Percentiles rank a stretch among this genome's conserved stretches.
Evolutionary conservation across 1,140 invertebrate genomes (phyloP).

Genomic region (Apis dorsata): DNA sequence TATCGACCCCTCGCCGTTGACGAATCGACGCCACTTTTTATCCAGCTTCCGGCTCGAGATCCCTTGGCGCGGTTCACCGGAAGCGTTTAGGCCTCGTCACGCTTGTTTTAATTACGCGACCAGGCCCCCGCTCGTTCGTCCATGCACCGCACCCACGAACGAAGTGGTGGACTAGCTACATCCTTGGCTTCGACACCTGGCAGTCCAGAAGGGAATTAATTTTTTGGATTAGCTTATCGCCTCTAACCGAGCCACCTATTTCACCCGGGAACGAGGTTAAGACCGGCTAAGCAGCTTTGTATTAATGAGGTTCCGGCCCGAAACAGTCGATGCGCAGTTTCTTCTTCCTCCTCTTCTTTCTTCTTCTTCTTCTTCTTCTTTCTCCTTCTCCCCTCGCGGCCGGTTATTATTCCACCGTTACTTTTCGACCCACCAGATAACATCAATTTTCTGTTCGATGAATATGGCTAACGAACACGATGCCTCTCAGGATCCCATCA

Average conservation of each 20-base stretch:
- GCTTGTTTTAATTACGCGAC: conserved; percentile 75
- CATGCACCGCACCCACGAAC: conserved; percentile 21
- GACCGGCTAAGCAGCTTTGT: conserved; percentile 72
- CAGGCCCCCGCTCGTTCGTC: conserved; percentile 37
- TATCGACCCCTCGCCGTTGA: conserved; percentile 44
- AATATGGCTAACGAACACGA: neutral
- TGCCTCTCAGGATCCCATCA: neutral
- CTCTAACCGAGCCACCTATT: conserved; percentile 66
- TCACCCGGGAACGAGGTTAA: conserved; percentile 69
- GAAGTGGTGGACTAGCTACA: neutral
- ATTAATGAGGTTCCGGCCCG: conserved; percentile 72
- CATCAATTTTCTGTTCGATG: conserved; percentile 23
- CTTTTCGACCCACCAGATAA: conserved; percentile 21
- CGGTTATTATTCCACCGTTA: conserved; percentile 41
- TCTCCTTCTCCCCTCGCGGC: neutral
- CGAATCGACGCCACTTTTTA: conserved; percentile 60
- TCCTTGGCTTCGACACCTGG: conserved; percentile 71
- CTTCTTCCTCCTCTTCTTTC: neutral
- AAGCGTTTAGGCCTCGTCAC: conserved; percentile 77
- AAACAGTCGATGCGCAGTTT: conserved; percentile 47
- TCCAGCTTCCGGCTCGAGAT: conserved; percentile 71
- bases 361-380: conserved; percentile 11
- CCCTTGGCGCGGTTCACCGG: conserved; percentile 61
- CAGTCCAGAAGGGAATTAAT: conserved; percentile 75
- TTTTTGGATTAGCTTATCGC: conserved; percentile 79